A percentile compares a stretch with the other conserved stretches of the same genome.
phyloP scores from a whole-genome alignment of 2,113 vertebrate species.

The Pangasianodon gigas region DNA sequence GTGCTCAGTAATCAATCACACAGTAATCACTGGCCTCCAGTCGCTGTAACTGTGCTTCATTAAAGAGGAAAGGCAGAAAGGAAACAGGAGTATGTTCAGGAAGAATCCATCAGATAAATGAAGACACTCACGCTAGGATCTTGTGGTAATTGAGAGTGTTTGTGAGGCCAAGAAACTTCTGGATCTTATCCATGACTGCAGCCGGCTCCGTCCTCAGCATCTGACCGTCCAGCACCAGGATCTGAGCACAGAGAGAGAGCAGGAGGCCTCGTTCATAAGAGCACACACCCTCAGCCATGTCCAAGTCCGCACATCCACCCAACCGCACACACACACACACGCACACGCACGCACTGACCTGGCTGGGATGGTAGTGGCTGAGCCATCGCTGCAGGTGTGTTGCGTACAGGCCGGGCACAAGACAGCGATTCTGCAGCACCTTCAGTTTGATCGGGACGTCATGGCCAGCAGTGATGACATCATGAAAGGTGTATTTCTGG shows the following conservation, averaged over 20 bases:
- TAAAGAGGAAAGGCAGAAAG: constrained; percentile 17
- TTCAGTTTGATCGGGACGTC: constrained; percentile 74
- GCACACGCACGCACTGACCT: constrained; percentile 69
- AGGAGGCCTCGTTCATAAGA: background rate
- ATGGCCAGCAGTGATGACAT: constrained; percentile 79
- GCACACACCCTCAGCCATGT: background rate
- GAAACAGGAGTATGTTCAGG: background rate
- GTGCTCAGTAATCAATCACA: constrained; percentile 13
- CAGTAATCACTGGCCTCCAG: constrained; percentile 23
- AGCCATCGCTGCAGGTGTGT: constrained; percentile 87
- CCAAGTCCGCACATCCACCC: background rate
- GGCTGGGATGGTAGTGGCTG: constrained; percentile 82
- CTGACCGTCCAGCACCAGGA: constrained; percentile 86
- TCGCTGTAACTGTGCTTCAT: constrained; percentile 28
- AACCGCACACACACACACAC: background rate
- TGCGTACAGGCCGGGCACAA: constrained; percentile 84
- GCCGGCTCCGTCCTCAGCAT: constrained; percentile 84
- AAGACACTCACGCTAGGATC: constrained; percentile 81
- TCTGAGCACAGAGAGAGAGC: constrained; percentile 64
- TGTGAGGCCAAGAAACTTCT: constrained; percentile 82
- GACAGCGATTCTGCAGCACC: constrained; percentile 83
- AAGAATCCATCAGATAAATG: background rate
- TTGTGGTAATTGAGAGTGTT: constrained; percentile 85
- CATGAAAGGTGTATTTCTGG: constrained; percentile 86
- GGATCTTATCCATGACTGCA: constrained; percentile 85